phyloP scores from a whole-genome alignment of 2,888 invertebrate genomes.

The Cheilosia pagana region DNA sequence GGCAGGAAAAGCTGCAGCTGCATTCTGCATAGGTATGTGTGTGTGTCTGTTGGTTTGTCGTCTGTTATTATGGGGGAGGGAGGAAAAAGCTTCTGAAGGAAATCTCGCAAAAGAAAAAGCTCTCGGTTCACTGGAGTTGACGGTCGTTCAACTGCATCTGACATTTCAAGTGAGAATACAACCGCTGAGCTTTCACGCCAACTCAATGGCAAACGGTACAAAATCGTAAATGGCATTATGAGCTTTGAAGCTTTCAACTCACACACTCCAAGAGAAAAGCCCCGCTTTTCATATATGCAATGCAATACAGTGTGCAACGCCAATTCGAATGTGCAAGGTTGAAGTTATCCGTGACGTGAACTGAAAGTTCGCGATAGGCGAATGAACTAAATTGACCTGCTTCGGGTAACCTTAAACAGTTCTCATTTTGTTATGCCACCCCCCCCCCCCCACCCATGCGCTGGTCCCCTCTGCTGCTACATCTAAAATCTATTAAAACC shows the following conservation, averaged over 20 bases:
- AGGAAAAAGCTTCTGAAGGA: conserved; percentile 57
- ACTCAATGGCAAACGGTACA: conserved; percentile 57
- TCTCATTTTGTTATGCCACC: conserved; percentile 55
- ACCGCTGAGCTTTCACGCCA: conserved; percentile 41
- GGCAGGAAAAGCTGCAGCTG: conserved; percentile 28
- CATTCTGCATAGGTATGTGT: neutral
- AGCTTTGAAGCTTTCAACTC: conserved; percentile 35
- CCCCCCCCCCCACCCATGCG: neutral
- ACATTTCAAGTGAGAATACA: conserved; percentile 48
- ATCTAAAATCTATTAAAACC: conserved; percentile 25
- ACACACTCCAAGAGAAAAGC: conserved; percentile 8
- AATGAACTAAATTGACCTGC: conserved; percentile 83
- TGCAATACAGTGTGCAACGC: conserved; percentile 64
- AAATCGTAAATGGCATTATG: neutral
- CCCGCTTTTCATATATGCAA: neutral
- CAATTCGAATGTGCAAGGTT: conserved; percentile 77
- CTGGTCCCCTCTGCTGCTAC: neutral
- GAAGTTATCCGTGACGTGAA: conserved; percentile 76
- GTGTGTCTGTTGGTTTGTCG: neutral
- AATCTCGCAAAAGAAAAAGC: conserved; percentile 52
- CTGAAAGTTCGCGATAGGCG: conserved; percentile 78
- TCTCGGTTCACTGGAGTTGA: conserved; percentile 62
- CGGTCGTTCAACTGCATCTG: conserved; percentile 74
- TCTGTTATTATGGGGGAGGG: neutral
- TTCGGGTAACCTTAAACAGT: conserved; percentile 81